These are phyloP conservation scores for Nysson spinosus DNA, from an alignment of 2,888 invertebrate genomes.

Conservation along the genomic window DNA sequence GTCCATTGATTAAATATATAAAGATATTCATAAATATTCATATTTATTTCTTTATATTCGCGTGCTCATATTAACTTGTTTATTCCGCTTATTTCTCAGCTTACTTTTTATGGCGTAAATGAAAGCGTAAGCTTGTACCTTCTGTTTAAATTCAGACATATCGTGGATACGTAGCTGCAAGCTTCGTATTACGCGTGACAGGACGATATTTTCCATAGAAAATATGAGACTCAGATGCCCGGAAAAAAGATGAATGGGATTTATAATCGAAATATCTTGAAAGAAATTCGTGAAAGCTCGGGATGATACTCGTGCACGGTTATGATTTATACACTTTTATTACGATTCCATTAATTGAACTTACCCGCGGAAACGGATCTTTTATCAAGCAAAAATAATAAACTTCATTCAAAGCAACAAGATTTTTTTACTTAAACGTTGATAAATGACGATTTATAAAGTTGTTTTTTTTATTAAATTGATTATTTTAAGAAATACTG, in stretches of 20 bases:
- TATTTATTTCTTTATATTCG: constrained; percentile 19
- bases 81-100: neutral
- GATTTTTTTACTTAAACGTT: no score
- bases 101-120: neutral
- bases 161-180: constrained; percentile 16
- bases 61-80: constrained; percentile 1
- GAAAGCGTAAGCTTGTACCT: constrained; percentile 17
- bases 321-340: neutral
- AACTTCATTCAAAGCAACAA: no score
- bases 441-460: no score
- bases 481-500: no score
- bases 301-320: neutral
- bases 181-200: constrained; percentile 9
- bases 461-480: no score
- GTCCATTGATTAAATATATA: no score
- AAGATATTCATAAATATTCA: no score
- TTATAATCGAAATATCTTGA: constrained; percentile 25
- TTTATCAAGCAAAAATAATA: no score
- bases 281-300: no score
- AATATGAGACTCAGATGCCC: constrained; percentile 13
- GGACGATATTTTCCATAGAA: constrained; percentile 33
- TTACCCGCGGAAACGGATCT: no score
- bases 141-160: constrained; percentile 31
- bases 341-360: no score
- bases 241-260: constrained; percentile 5